Evolutionary conservation across 2,888 invertebrate genomes (phyloP).

Genomic region (Anticlea derivata): DNA sequence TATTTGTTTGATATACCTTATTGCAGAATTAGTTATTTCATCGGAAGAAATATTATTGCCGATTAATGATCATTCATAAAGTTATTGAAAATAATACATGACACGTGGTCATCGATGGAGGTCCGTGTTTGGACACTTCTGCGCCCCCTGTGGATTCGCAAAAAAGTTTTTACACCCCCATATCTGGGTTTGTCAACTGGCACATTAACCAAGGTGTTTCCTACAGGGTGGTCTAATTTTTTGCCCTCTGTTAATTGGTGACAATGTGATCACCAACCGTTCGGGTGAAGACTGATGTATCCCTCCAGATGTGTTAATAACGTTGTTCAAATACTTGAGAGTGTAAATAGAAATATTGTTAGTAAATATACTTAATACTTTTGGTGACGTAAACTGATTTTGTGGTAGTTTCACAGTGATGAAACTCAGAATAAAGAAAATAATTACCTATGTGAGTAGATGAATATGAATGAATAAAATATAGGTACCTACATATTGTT

Average conservation of each 20-base stretch:
- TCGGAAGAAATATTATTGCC: no score
- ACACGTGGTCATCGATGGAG: slow-evolving; percentile 61
- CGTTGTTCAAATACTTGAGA: slow-evolving; percentile 32
- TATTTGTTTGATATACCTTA: no score
- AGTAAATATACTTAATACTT: not conserved
- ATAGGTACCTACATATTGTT: no score
- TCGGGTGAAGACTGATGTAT: slow-evolving; percentile 76
- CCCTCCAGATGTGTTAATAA: slow-evolving; percentile 68
- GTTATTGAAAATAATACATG: slow-evolving; percentile 13
- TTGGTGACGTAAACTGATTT: no score
- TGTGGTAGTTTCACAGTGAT: no score
- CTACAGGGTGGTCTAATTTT: slow-evolving; percentile 74
- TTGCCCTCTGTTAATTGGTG: slow-evolving; percentile 76
- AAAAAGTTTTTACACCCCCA: slow-evolving; percentile 59
- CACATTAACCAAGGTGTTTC: slow-evolving; percentile 80
- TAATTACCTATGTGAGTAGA: no score
- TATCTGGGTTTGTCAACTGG: slow-evolving; percentile 74
- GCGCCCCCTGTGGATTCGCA: slow-evolving; percentile 72
- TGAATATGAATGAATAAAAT: no score
- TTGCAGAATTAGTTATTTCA: no score
- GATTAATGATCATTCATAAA: no score
- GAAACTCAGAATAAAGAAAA: no score
- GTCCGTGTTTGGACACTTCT: slow-evolving; percentile 73
- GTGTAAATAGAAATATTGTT: slow-evolving; percentile 19
- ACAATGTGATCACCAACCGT: slow-evolving; percentile 75